A percentile compares a stretch with the other conserved stretches of the same genome.
Conservation (phyloP, 2,113 vertebrate species). For the Oenanthe melanoleuca region DNA sequence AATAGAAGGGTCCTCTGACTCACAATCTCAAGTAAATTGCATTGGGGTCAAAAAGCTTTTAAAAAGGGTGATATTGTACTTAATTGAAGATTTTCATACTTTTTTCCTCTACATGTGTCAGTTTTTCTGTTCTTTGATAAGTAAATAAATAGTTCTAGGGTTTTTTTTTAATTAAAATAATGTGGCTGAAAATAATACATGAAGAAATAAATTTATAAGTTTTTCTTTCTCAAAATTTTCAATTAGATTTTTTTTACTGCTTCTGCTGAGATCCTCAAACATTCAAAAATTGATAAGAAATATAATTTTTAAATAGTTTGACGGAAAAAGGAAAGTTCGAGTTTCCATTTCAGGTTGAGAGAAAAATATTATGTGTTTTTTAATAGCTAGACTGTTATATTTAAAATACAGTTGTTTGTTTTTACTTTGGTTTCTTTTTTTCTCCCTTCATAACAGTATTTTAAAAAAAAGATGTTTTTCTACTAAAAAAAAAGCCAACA, state of each 20-base stretch:
- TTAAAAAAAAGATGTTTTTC: background rate
- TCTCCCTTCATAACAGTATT: background rate
- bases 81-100: background rate
- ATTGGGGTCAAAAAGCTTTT: background rate
- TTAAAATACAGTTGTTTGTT: background rate
- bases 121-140: background rate
- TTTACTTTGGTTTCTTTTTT: no score
- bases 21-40: background rate
- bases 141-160: rapidly evolving
- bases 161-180: background rate
- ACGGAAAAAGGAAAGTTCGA: background rate
- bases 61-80: background rate
- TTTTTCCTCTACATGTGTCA: background rate
- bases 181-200: background rate
- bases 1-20: background rate
- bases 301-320: background rate
- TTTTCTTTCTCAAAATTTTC: background rate
- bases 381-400: background rate
- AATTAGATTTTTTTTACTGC: background rate
- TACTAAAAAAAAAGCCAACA: background rate
- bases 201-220: background rate
- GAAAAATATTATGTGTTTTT: background rate
- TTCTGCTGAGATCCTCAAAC: background rate
- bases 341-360: background rate
- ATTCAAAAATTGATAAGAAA: background rate